Evolutionary conservation across 2,888 invertebrate species (phyloP), one percentile per base, ranked within the genome.

Genomic region (Eristalinus aeneus): DNA sequence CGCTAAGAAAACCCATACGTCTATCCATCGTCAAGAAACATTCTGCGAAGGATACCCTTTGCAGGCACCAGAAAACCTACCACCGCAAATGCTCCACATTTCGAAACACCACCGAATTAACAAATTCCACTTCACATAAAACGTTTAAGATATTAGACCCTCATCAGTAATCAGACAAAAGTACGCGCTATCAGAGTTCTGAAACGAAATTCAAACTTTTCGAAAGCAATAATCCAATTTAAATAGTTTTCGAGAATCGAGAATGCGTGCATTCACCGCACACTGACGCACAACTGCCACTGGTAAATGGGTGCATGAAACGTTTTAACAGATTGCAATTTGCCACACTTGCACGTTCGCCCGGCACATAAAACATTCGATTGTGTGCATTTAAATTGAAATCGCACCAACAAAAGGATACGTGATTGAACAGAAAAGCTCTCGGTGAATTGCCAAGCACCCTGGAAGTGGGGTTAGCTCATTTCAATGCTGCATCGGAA

Each of bases 401-500:
- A 76, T 54, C 9, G 16, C 32, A 65, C 27, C 56, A 68, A 77
- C 77, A 77, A 81, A 71, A 56, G 65, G 60, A 56, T 77, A 82
- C 77, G 82, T 82, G 82, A 72, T 53, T 23, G 72, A 39, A 67
- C 77, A 56, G 56, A 68, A 63, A 68, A 46, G 46, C 16, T 61
- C 65, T n/a, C 32, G 23, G 34, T 68, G 23, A 73, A 77, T 68
- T 39, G 61, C 56, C 32, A 65, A 65, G 27, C n/a, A 60, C 65
- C 72, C 61, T 34, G 31, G 32, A 46, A 61, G 68, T 46, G 72
- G 72, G 39, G 77, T 77, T 63, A 56, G 32, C 72, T 77, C 54
- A 63, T 73, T 77, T 77, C 63, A 73, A 72, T 77, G 32, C 67
- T 23, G 72, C 63, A 79, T 63, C 67, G 67, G 32, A 72, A 39